Base-by-base conservation (phyloP, 2,888 invertebrate species). In the Erebia ligea region DNA sequence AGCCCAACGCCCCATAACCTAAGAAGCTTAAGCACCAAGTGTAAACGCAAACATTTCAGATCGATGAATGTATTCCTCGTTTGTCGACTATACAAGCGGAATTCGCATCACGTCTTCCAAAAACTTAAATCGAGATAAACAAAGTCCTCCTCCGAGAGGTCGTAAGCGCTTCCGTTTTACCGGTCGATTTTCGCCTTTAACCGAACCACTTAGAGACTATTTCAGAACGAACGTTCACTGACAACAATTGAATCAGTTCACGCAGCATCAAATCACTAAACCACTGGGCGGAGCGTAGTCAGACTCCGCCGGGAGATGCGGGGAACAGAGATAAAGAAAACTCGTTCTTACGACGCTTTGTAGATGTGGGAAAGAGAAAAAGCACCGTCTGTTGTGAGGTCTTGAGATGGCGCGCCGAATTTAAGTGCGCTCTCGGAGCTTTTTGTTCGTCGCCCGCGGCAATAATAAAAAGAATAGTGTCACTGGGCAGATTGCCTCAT, bases 231-330 rank as follows among this genome's bases (percentile, higher is more conserved):
- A 79, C 80, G 80, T 84, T 78, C 80, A 82, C 83, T 80, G 82
- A 86, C 85, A 89, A 92, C 92, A 92, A 93, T 93, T 93, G 93
- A 93, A 93, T 93, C 93, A 93, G 92, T 93, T 93, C 91, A 93
- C 92, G 92, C 93, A 92, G 93, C 93, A 93, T 93, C 93, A 93
- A 93, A 93, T 93, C 93, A 92, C 93, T 93, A 92, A 93, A 93
- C 93, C 93, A 89, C 92, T 90, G 93, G 93, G 93, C 93, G 93
- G 93, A 87, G 93, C 92, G 84, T 86, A 87, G 86, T 83, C 89
- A 88, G 92, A 90, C 92, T 91, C 93, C 92, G 82, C 89, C 87
- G 91, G 86, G 87, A 88, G 88, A 85, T 84, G 61, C 79, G 89
- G 77, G 84, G 77, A 86, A 92, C 83, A 88, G 89, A 86, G 92